A percentile compares a stretch with the other conserved stretches of the same genome.
These are phyloP conservation scores for Hybognathus amarus DNA, from an alignment of 2,797 vertebrate genomes.

Conservation along the genomic window DNA sequence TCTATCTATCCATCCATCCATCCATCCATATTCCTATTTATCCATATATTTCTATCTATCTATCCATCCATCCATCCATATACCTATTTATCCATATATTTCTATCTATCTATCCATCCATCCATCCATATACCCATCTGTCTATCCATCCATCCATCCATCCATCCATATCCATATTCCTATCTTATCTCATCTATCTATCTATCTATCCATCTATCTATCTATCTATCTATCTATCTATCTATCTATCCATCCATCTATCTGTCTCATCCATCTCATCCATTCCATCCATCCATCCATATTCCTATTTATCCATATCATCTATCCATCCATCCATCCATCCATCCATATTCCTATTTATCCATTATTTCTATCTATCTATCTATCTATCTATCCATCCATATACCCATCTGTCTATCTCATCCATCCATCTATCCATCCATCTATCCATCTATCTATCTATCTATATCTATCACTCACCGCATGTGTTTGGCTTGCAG, in stretches of 20 bases:
- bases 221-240: rapidly evolving
- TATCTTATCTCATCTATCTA: rapidly evolving
- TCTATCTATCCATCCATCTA: rapidly evolving
- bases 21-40: too few species aligned
- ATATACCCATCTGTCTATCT: too few species aligned
- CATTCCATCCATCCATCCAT: rapidly evolving
- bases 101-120: constrained; percentile 9
- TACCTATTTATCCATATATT: too few species aligned
- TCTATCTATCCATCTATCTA: rapidly evolving
- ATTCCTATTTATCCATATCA: neutral
- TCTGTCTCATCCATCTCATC: neutral
- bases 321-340: rapidly evolving
- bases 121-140: too few species aligned
- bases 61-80: too few species aligned
- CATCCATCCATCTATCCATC: rapidly evolving
- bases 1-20: rapidly evolving
- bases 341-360: too few species aligned
- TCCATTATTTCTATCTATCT: too few species aligned
- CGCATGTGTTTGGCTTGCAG: constrained; percentile 44
- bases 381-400: rapidly evolving
- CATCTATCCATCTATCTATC: constrained; percentile 9
- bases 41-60: neutral
- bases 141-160: too few species aligned
- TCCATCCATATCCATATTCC: neutral
- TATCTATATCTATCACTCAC: constrained; percentile 29